Evolutionary conservation across 2,797 vertebrate species (phyloP).

Genomic region (Acanthornis magna): DNA sequence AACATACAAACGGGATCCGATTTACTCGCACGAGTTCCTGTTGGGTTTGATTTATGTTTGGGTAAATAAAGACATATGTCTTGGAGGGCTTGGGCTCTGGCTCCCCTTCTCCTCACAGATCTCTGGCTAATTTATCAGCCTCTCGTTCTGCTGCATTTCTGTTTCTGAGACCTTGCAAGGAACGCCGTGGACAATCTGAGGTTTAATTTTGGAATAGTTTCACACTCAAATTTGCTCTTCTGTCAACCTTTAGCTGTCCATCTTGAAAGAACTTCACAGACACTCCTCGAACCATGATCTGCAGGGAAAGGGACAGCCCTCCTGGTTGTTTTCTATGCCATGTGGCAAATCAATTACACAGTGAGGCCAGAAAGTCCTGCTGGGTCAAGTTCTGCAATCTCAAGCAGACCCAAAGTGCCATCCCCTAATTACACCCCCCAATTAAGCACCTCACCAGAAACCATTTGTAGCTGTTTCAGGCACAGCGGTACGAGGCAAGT

Average conservation of each 20-base stretch:
- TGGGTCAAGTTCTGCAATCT: background rate
- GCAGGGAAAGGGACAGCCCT: background rate
- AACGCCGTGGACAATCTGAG: background rate
- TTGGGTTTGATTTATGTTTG: slow-evolving; percentile 76
- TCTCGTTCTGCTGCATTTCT: slow-evolving; percentile 48
- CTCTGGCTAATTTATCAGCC: slow-evolving; percentile 62
- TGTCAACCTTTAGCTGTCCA: background rate
- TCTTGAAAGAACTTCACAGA: background rate
- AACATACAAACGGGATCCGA: slow-evolving; percentile 81
- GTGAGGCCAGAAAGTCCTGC: background rate
- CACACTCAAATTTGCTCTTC: background rate
- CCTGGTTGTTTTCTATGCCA: background rate
- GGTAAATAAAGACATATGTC: slow-evolving; percentile 81
- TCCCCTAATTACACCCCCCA: background rate
- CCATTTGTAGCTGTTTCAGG: fast-evolving
- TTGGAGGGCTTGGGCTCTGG: slow-evolving; percentile 67
- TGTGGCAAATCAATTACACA: slow-evolving; percentile 23
- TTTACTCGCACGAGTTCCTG: slow-evolving; percentile 77
- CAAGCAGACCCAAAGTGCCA: background rate
- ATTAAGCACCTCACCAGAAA: background rate
- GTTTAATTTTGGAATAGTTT: background rate
- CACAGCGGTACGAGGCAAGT: background rate
- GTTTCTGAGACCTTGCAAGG: background rate
- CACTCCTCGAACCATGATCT: background rate
- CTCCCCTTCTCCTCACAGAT: slow-evolving; percentile 61